Percentiles rank a stretch among this genome's conserved stretches.
Conservation (phyloP, 2,797 vertebrate species). For the Xyrichtys novacula region DNA sequence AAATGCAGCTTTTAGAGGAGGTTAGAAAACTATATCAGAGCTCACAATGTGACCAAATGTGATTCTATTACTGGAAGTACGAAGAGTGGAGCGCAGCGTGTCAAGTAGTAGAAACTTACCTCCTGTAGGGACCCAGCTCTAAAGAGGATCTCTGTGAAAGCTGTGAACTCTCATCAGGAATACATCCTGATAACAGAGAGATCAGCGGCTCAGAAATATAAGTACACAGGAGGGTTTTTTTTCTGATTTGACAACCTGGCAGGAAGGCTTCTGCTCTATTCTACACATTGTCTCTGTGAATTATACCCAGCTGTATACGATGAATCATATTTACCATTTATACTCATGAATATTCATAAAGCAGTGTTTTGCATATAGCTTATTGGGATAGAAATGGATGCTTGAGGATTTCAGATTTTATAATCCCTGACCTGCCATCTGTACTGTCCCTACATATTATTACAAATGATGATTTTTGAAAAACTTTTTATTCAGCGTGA, state of each 20-base stretch:
- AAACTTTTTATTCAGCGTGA: conserved; percentile 69
- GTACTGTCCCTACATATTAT: conserved; percentile 45
- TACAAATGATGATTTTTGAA: conserved; percentile 38
- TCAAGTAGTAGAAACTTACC: conserved; percentile 30
- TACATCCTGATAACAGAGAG: conserved; percentile 53
- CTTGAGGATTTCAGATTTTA: conserved; percentile 43
- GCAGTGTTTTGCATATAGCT: conserved; percentile 69
- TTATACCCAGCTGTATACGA: conserved; percentile 77
- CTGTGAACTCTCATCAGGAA: conserved; percentile 67
- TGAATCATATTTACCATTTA: conserved; percentile 79
- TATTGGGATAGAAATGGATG: conserved; percentile 51
- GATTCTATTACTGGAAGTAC: conserved; percentile 7
- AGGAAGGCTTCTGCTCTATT: conserved; percentile 54
- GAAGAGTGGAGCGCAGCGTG: conserved; percentile 8
- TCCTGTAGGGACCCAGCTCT: conserved; percentile 42
- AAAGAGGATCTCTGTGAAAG: conserved; percentile 41
- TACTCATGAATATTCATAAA: conserved; percentile 78
- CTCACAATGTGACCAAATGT: neutral
- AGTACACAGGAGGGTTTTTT: conserved; percentile 13
- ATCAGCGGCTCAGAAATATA: conserved; percentile 51
- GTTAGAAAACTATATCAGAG: neutral
- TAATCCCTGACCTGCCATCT: conserved; percentile 64
- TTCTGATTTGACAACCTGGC: conserved; percentile 58
- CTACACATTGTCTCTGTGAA: conserved; percentile 66
- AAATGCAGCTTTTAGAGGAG: conserved; percentile 1